These are phyloP conservation scores for Tragelaphus eurycerus DNA, from an alignment of 2,797 vertebrate species.

Conservation along the genomic window DNA sequence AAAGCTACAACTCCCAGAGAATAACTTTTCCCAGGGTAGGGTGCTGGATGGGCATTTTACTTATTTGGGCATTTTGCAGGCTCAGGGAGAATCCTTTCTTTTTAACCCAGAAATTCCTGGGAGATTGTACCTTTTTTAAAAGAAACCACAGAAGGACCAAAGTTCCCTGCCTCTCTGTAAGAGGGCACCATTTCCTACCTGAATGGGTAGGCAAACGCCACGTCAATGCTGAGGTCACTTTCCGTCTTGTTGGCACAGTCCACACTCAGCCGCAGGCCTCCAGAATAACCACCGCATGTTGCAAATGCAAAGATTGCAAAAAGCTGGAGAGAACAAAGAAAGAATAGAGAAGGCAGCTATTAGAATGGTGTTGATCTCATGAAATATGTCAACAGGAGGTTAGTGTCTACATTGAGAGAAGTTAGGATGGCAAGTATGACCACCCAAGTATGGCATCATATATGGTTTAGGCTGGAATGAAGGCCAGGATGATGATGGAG, in stretches of 20 bases:
- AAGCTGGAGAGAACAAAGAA: slow-evolving; percentile 86
- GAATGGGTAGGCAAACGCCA: slow-evolving; percentile 96
- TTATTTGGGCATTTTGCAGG: background rate
- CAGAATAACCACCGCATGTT: slow-evolving; percentile 98
- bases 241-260: slow-evolving; percentile 97
- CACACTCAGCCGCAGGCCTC: slow-evolving; percentile 95
- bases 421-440: background rate
- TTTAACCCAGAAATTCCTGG: background rate
- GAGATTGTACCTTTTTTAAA: background rate
- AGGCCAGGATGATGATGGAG: background rate
- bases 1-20: background rate
- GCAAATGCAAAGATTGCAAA: slow-evolving; percentile 99
- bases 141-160: background rate
- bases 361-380: background rate
- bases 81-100: background rate
- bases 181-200: slow-evolving; percentile 84
- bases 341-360: background rate
- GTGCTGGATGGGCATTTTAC: background rate
- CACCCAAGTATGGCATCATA: background rate
- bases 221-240: slow-evolving; percentile 95
- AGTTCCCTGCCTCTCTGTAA: rapidly evolving
- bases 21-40: background rate
- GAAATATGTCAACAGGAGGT: background rate
- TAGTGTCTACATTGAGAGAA: background rate
- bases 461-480: background rate